Evolutionary conservation across 2,888 invertebrate species (phyloP).

Genomic region (Amblyteles armatorius): DNA sequence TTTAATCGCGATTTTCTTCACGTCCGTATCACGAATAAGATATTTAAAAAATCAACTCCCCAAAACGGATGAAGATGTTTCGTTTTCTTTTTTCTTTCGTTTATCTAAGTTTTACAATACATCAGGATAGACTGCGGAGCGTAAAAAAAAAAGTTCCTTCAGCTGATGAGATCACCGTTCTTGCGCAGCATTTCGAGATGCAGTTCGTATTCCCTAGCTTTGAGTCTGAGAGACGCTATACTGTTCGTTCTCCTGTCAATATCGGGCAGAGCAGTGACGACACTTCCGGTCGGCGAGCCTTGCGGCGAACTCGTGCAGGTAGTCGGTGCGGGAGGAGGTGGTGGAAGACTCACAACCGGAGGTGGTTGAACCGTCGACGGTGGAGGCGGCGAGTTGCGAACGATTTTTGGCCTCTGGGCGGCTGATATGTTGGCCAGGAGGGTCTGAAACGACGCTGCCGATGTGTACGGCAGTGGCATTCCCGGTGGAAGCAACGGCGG

Average conservation of each 20-base stretch:
- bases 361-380: constrained; percentile 77
- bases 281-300: constrained; percentile 81
- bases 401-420: constrained; percentile 86
- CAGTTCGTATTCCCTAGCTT: constrained; percentile 95
- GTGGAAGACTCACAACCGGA: constrained; percentile 80
- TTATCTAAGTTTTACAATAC: constrained; percentile 1
- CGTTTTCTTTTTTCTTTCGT: not conserved
- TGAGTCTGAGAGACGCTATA: constrained; percentile 94
- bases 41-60: not conserved
- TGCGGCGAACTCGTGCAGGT: constrained; percentile 73
- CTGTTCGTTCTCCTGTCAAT: constrained; percentile 94
- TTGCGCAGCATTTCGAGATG: constrained; percentile 93
- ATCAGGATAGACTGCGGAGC: not conserved
- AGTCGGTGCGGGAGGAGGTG: constrained; percentile 85
- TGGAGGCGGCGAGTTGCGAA: constrained; percentile 83
- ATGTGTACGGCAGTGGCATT: constrained; percentile 83
- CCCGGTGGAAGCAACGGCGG: constrained; percentile 88
- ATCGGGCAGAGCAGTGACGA: constrained; percentile 87
- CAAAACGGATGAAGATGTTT: not conserved
- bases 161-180: constrained; percentile 93
- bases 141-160: constrained; percentile 81
- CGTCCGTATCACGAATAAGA: constrained; percentile 14
- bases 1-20: constrained; percentile 11
- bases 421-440: constrained; percentile 92
- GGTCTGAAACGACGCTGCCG: constrained; percentile 92